A percentile compares a stretch with the other conserved stretches of the same genome.
Conservation (phyloP, 2,888 invertebrate species). For the Leptopterna dolabrata region DNA sequence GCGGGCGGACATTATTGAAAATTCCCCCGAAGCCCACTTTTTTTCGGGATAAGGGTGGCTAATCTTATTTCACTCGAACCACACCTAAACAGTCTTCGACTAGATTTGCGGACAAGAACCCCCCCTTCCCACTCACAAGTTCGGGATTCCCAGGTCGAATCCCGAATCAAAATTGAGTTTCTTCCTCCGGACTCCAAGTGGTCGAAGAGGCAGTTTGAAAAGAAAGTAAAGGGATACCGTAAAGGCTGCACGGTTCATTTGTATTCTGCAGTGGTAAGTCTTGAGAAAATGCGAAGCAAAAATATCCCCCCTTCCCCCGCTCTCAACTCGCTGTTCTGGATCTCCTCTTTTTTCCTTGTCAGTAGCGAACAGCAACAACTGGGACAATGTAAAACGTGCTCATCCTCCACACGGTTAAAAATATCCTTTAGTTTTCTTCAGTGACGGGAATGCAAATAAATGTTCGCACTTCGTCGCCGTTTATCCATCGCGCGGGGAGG, state of each 20-base stretch:
- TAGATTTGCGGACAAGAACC: neutral
- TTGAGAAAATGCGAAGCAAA: constrained; percentile 45
- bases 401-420: constrained; percentile 35
- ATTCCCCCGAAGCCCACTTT: neutral
- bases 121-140: neutral
- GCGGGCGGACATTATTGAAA: too few species aligned
- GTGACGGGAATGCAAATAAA: neutral
- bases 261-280: constrained; percentile 19
- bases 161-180: constrained; percentile 43
- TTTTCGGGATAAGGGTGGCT: neutral
- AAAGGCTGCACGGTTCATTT: constrained; percentile 22
- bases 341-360: constrained; percentile 11
- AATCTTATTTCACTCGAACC: neutral
- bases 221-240: neutral
- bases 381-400: constrained; percentile 54
- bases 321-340: neutral
- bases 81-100: neutral
- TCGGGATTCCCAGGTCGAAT: neutral
- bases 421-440: constrained; percentile 9
- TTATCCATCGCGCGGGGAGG: neutral
- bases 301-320: neutral
- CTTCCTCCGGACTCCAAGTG: neutral
- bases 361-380: constrained; percentile 37
- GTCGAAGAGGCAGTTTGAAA: constrained; percentile 32
- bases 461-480: constrained; percentile 35